A percentile compares a stretch with the other conserved stretches of the same genome.
phyloP scores from a whole-genome alignment of 2,888 invertebrate genomes.

The Hydrotaea cyrtoneurina region DNA sequence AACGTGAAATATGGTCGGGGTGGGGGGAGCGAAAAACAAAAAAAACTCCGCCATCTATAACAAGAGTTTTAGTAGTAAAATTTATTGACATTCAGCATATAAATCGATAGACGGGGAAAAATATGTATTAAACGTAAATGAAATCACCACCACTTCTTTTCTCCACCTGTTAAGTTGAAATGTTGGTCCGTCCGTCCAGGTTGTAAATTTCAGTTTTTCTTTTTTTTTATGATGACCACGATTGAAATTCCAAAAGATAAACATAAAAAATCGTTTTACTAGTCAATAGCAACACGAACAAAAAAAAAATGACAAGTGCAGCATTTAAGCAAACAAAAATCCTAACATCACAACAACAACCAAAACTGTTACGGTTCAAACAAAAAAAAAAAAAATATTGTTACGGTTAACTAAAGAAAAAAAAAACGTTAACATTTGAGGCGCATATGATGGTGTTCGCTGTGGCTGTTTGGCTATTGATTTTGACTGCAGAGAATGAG shows the following conservation, averaged over 20 bases:
- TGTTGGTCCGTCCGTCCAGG: neutral
- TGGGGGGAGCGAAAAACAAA: neutral
- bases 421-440: constrained; percentile 2
- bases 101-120: neutral
- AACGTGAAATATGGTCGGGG: constrained; percentile 2
- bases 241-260: constrained; percentile 13
- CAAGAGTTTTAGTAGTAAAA: constrained; percentile 23
- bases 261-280: constrained; percentile 33
- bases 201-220: constrained; percentile 6
- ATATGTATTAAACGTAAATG: neutral
- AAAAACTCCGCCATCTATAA: neutral
- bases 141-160: neutral
- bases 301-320: neutral
- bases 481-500: neutral
- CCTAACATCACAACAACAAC: neutral
- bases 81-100: constrained; percentile 59
- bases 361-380: neutral
- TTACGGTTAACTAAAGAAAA: neutral
- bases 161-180: constrained; percentile 12
- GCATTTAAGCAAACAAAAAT: neutral
- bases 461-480: neutral
- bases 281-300: neutral
- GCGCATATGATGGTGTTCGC: neutral
- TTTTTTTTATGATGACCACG: constrained; percentile 37
- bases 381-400: neutral